These are phyloP conservation scores for Hephaestus fuliginosus DNA, from an alignment of 2,797 vertebrate species.

Conservation along the genomic window DNA sequence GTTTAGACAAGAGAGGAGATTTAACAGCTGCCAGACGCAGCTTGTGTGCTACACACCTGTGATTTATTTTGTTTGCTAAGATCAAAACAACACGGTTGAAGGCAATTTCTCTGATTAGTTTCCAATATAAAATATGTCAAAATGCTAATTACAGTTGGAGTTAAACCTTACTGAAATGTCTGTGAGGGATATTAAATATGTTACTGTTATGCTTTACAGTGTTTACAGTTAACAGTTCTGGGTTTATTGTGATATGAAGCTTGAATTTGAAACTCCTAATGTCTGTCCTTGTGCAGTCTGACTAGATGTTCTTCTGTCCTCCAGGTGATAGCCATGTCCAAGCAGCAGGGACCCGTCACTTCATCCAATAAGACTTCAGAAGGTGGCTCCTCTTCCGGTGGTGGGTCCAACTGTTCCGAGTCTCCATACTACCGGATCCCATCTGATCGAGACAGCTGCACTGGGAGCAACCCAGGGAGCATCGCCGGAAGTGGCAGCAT, in stretches of 20 bases:
- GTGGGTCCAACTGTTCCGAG: slow-evolving; percentile 93
- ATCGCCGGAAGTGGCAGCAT: slow-evolving; percentile 91
- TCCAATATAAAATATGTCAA: slow-evolving; percentile 32
- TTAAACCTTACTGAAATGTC: slow-evolving; percentile 33
- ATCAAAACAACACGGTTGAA: slow-evolving; percentile 22
- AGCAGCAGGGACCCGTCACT: slow-evolving; percentile 85
- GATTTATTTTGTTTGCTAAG: slow-evolving; percentile 55
- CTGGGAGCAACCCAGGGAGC: slow-evolving; percentile 92
- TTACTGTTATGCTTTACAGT: neutral
- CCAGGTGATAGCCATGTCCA: slow-evolving; percentile 96
- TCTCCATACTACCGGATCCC: slow-evolving; percentile 95
- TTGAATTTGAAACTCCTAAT: neutral
- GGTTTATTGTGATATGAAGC: neutral
- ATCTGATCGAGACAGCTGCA: slow-evolving; percentile 92
- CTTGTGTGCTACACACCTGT: neutral
- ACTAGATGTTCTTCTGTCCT: slow-evolving; percentile 42
- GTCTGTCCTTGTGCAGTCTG: slow-evolving; percentile 5
- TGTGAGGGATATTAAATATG: slow-evolving; percentile 25
- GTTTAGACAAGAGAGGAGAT: slow-evolving; percentile 20
- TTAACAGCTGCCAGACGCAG: slow-evolving; percentile 48
- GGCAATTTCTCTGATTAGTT: slow-evolving; percentile 58
- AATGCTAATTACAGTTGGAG: slow-evolving; percentile 27
- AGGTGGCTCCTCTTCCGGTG: slow-evolving; percentile 88
- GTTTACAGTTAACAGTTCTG: slow-evolving; percentile 2
- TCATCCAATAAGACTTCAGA: slow-evolving; percentile 89